These are phyloP conservation scores for Atrichornis clamosus DNA, from an alignment of 2,113 vertebrate genomes.

Conservation along the genomic window DNA sequence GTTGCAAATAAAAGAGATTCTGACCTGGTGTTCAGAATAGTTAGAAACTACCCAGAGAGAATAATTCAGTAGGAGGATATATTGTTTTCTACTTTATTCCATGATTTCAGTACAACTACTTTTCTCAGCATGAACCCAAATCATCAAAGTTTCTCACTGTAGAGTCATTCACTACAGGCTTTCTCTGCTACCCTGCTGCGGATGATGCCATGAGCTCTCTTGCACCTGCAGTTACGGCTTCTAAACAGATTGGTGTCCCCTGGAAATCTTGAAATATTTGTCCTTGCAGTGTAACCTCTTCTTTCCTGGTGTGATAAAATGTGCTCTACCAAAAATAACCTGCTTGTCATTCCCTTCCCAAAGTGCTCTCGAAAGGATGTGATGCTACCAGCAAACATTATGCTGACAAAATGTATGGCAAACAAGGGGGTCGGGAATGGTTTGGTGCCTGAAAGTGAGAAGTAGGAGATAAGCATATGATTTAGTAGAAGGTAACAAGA, in stretches of 20 bases:
- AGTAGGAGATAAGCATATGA: background rate
- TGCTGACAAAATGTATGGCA: background rate
- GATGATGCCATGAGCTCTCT: background rate
- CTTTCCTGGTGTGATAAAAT: background rate
- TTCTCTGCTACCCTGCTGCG: background rate
- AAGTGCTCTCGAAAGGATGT: background rate
- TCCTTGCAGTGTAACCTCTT: background rate
- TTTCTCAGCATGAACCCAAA: conserved; percentile 3
- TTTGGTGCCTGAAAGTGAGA: background rate
- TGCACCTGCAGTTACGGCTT: background rate
- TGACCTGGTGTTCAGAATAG: background rate
- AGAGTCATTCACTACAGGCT: background rate
- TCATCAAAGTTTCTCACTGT: background rate
- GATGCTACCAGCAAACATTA: background rate
- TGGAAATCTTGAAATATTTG: background rate
- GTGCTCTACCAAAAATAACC: background rate
- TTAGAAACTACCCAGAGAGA: background rate
- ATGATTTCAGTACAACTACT: background rate
- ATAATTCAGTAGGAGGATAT: background rate
- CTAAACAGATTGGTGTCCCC: background rate
- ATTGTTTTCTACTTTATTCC: conserved; percentile 27
- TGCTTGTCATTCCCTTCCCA: background rate
- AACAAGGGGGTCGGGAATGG: background rate
- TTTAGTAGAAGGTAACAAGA: background rate
- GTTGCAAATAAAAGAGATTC: background rate